Percentiles rank a stretch among this genome's conserved stretches.
Conservation (phyloP, 2,888 invertebrate genomes). For the Synanthedon myopaeformis region DNA sequence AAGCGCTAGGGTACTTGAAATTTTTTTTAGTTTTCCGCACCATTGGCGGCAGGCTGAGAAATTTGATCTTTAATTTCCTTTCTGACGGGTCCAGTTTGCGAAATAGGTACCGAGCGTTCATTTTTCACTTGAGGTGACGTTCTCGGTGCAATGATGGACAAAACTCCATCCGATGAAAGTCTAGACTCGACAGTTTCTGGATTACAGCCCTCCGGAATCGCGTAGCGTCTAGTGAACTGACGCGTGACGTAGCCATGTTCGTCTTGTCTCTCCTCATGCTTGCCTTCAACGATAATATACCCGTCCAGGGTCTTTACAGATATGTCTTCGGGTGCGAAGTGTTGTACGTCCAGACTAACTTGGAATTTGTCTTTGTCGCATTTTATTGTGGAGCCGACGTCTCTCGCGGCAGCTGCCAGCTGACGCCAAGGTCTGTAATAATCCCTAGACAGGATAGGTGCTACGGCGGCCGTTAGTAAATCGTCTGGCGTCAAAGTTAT, state of each 20-base stretch:
- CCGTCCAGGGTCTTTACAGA: conserved; percentile 78
- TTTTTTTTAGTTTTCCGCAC: background rate
- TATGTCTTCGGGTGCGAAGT: conserved; percentile 80
- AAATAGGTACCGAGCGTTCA: conserved; percentile 66
- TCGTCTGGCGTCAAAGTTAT: conserved; percentile 48
- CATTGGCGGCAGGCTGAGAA: conserved; percentile 13
- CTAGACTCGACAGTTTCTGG: conserved; percentile 75
- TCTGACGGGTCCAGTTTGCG: conserved; percentile 68
- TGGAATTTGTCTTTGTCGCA: conserved; percentile 68
- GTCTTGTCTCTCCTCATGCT: conserved; percentile 80
- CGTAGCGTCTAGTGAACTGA: conserved; percentile 78
- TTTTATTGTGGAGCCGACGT: conserved; percentile 59
- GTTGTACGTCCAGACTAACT: conserved; percentile 78
- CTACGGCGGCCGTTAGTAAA: conserved; percentile 27
- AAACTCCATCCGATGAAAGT: conserved; percentile 80
- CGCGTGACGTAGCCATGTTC: conserved; percentile 78
- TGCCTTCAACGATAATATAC: conserved; percentile 76
- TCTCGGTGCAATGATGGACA: conserved; percentile 74
- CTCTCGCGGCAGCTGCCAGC: conserved; percentile 38
- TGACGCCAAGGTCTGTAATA: conserved; percentile 47
- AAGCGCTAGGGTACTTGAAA: background rate
- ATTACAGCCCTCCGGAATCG: conserved; percentile 77
- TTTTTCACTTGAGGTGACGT: conserved; percentile 22
- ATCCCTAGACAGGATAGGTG: conserved; percentile 30
- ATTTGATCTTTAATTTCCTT: conserved; percentile 53